phyloP scores from a whole-genome alignment of 2,113 vertebrate genomes.

The Saguinus imperator region DNA sequence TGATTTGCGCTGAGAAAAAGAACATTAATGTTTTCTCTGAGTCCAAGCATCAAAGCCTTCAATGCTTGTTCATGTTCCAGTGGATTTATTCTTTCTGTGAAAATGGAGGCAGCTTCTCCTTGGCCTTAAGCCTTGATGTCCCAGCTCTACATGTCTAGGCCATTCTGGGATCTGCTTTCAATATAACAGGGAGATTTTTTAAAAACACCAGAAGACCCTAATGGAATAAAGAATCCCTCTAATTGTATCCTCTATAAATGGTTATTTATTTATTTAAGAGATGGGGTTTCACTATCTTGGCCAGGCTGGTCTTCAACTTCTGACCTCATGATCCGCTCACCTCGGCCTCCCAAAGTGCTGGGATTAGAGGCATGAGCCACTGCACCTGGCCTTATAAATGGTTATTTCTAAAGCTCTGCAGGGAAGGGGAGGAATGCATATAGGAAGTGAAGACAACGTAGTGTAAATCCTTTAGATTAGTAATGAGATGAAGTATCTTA shows the following conservation, averaged over 20 bases:
- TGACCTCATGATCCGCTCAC: too few relatives aligned
- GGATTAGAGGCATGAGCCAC: too few relatives aligned
- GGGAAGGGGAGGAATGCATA: constrained; percentile 24
- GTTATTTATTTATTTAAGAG: too few relatives aligned
- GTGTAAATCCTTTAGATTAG: background rate
- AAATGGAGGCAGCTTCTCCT: background rate
- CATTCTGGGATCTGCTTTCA: constrained; percentile 14
- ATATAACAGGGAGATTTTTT: background rate
- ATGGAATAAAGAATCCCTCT: constrained; percentile 3
- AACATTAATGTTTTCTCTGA: background rate
- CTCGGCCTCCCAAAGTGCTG: too few relatives aligned
- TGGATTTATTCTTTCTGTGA: background rate
- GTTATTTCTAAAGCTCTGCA: background rate
- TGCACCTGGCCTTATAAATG: background rate
- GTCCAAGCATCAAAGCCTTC: background rate
- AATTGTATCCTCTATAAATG: background rate
- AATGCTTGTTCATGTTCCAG: background rate
- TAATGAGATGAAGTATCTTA: background rate
- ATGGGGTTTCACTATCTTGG: too few relatives aligned
- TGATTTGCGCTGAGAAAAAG: constrained; percentile 35
- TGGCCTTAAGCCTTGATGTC: background rate
- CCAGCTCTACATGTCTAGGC: background rate
- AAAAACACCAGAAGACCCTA: background rate
- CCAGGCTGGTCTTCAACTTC: too few relatives aligned
- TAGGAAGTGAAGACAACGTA: constrained; percentile 5